Evolutionary conservation across 2,888 invertebrate species (phyloP), one percentile per base, ranked within the genome.

Genomic region (Diarsia rubi): DNA sequence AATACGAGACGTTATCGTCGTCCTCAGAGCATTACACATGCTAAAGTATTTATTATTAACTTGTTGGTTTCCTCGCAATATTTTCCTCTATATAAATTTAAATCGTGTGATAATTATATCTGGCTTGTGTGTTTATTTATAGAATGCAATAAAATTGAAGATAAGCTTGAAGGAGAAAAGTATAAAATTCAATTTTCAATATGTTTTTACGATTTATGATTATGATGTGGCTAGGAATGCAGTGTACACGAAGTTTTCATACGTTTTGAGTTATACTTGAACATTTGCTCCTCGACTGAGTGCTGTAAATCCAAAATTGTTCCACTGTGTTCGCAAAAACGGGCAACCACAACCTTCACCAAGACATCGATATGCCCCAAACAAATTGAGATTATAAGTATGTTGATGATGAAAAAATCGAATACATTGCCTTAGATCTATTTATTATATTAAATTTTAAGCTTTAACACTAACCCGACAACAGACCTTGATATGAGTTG

Each of bases 401-500:
- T 21, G 31, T 19, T 31, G 3, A 6, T n/a, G 1, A 44, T 52
- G 2, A 45, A 75, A 31, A 21, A 5, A 57, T 57, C 12, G 27
- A 62, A 52, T 0, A 27, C 16, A 8, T 16, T 27, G 8, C 1
- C 11, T 14, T 37, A 49, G 21, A 66, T 45, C 8, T n/a, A 4
- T 64, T 21, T 31, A 57, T 5, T 42, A n/a, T 16, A 42, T 19
- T 52, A 31, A 0, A 75, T 42, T 27, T 16, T 47, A 79, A 66
- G 63, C 44, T 71, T 79, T 69, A 78, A 79, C 82, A 84, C 70
- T 86, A 85, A 87, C 84, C 81, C 85, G 78, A 85, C 75, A 79
- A 85, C 74, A 88, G 88, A 84, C 91, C 91, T 92, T 93, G 90
- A 88, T 83, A 80, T 64, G 82, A 81, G 87, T 87, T 86, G 88